These are phyloP conservation scores for Bergia puertoricense DNA, from an alignment of 92 coral and sea anemone species.

Conservation along the genomic window DNA sequence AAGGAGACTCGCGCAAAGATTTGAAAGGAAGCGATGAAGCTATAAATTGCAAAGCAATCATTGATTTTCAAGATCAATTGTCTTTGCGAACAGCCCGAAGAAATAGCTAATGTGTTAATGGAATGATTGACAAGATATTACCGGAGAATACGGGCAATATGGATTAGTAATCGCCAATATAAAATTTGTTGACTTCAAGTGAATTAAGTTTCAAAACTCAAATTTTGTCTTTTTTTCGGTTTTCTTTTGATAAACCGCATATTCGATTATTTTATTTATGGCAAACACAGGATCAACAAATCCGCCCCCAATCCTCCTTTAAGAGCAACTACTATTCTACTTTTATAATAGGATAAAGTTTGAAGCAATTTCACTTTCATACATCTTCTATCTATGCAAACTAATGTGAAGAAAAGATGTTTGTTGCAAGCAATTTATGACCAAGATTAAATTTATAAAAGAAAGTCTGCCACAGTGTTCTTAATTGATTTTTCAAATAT, in stretches of 20 bases:
- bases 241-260: background rate
- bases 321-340: background rate
- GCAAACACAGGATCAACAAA: slow-evolving; percentile 13
- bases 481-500: background rate
- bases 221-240: background rate
- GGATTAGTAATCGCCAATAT: background rate
- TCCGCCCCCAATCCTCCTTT: slow-evolving; percentile 3
- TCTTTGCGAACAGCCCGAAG: slow-evolving; percentile 2
- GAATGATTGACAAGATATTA: slow-evolving; percentile 7
- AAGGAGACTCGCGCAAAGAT: background rate
- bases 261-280: slow-evolving; percentile 24
- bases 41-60: slow-evolving; percentile 19
- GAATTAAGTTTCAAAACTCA: background rate
- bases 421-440: background rate
- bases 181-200: background rate
- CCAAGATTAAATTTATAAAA: background rate
- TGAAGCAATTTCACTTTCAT: background rate
- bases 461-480: background rate
- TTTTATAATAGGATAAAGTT: background rate
- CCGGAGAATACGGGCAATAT: background rate
- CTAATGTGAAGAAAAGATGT: background rate
- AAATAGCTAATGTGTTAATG: slow-evolving; percentile 23
- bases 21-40: slow-evolving; percentile 5
- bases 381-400: background rate
- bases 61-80: slow-evolving; percentile 20